Conservation (phyloP, 2,888 invertebrate species). For the Aromia moschata region DNA sequence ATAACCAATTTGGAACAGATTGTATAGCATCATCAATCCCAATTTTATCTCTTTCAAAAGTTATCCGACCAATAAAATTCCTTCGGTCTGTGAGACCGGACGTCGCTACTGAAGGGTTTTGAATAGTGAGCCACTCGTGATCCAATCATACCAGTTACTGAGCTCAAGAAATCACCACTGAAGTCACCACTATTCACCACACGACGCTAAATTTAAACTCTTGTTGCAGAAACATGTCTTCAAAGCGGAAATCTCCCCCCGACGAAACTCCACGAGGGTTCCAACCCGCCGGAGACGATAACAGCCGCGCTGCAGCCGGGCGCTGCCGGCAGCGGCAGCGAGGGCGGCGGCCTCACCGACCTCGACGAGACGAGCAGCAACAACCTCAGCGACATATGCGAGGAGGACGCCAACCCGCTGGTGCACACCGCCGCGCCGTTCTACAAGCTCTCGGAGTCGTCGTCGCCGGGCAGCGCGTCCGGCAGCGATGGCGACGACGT, state of each 20-base stretch:
- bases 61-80: too few species aligned
- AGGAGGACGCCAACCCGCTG: slow-evolving; percentile 65
- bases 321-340: slow-evolving; percentile 68
- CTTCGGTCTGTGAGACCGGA: too few species aligned
- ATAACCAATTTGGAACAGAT: too few species aligned
- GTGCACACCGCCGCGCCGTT: slow-evolving; percentile 56
- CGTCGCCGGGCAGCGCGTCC: slow-evolving; percentile 60
- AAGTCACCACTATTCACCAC: too few species aligned
- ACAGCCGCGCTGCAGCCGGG: slow-evolving; percentile 55
- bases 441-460: slow-evolving; percentile 60
- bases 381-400: slow-evolving; percentile 69
- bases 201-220: too few species aligned
- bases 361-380: slow-evolving; percentile 69
- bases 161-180: too few species aligned
- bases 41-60: too few species aligned
- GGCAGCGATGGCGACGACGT: slow-evolving; percentile 63
- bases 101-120: too few species aligned
- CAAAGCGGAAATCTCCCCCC: slow-evolving; percentile 96
- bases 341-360: slow-evolving; percentile 66
- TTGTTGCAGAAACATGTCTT: slow-evolving; percentile 91
- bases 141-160: too few species aligned
- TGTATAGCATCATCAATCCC: too few species aligned
- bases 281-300: slow-evolving; percentile 63
- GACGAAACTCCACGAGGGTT: slow-evolving; percentile 86
- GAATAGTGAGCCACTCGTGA: too few species aligned